These are phyloP conservation scores for Melanostoma scalare DNA, from an alignment of 2,888 invertebrate species.

Conservation along the genomic window DNA sequence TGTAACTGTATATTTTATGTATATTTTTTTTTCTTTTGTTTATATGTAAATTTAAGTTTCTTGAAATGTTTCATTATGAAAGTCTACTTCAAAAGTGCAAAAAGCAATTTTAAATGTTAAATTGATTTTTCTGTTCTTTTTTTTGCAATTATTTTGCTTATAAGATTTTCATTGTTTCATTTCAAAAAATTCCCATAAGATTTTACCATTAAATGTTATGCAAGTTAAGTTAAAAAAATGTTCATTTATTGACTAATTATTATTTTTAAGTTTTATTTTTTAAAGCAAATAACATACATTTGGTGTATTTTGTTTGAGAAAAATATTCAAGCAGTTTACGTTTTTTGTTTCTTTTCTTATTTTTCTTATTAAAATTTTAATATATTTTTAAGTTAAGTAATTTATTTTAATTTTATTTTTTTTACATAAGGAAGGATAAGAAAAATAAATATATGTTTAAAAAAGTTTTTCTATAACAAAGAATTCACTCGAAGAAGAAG, in stretches of 20 bases:
- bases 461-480: constrained; percentile 37
- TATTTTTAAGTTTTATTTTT: constrained; percentile 26
- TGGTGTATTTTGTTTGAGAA: constrained; percentile 35
- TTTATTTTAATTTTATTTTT: constrained; percentile 15
- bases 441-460: constrained; percentile 16
- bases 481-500: constrained; percentile 42
- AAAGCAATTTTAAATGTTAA: constrained; percentile 70
- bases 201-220: constrained; percentile 44
- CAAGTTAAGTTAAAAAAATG: constrained; percentile 37
- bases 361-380: constrained; percentile 41
- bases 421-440: constrained; percentile 43
- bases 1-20: constrained; percentile 39
- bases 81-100: constrained; percentile 71
- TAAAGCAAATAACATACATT: constrained; percentile 51
- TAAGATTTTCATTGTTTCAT: constrained; percentile 44
- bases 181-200: constrained; percentile 64
- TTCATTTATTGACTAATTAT: constrained; percentile 16
- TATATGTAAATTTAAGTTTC: constrained; percentile 44
- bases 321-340: constrained; percentile 60
- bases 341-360: constrained; percentile 24
- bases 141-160: constrained; percentile 29
- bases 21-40: constrained; percentile 31
- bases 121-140: constrained; percentile 29
- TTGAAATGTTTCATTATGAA: constrained; percentile 70
- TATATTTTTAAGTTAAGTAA: neutral